Percentiles rank a stretch among this genome's conserved stretches.
Conservation (phyloP, 1,140 invertebrate genomes). For the Bombus difficillimus region DNA sequence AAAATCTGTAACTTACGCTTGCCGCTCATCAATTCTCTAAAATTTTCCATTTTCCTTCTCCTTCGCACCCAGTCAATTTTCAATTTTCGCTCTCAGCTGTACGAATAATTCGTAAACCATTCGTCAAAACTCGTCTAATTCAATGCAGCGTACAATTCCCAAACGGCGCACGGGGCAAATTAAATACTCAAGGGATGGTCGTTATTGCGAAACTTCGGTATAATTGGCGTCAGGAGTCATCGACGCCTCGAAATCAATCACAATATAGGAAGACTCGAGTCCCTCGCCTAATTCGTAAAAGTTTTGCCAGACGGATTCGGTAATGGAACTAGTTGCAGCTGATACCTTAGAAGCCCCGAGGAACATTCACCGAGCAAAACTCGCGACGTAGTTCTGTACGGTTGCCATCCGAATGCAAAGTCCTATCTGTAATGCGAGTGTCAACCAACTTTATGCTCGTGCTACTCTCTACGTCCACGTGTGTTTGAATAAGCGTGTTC, state of each 20-base stretch:
- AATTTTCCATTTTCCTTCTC: too few species aligned
- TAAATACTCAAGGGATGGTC: not conserved
- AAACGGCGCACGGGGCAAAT: not conserved
- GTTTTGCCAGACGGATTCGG: constrained; percentile 27
- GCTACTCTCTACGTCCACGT: not conserved
- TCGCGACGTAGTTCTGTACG: constrained; percentile 42
- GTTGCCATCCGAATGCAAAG: constrained; percentile 52
- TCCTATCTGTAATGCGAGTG: constrained; percentile 64
- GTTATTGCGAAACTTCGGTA: not conserved
- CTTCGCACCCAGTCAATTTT: too few species aligned
- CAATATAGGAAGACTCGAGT: not conserved
- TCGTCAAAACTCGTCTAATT: not conserved
- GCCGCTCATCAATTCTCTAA: too few species aligned
- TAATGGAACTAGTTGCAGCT: constrained; percentile 53
- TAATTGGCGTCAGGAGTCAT: constrained; percentile 30
- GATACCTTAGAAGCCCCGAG: constrained; percentile 58
- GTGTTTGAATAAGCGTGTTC: not conserved
- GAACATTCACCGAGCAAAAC: constrained; percentile 55
- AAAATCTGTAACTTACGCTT: too few species aligned
- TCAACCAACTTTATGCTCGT: constrained; percentile 54
- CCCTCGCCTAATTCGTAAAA: constrained; percentile 60
- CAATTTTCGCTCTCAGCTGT: too few species aligned
- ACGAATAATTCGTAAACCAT: too few species aligned
- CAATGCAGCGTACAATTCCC: not conserved
- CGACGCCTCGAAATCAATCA: constrained; percentile 20